Base-by-base conservation (phyloP, 2,113 vertebrate species). In the Cinclus mexicanus region DNA sequence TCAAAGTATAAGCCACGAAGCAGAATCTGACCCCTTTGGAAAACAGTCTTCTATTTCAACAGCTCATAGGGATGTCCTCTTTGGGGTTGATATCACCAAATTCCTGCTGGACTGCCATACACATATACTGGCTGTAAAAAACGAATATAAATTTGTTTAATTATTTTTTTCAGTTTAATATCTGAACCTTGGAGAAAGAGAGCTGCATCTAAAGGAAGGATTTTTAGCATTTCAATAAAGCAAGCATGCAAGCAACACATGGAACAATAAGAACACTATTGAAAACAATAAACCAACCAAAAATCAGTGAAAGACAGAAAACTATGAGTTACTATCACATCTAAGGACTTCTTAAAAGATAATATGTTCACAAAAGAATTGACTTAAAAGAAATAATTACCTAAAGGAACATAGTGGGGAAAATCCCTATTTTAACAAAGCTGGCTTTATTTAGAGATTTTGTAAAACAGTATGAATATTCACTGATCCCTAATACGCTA, bases 341-440 rank as follows among this genome's bases (percentile, higher is more conserved):
- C 17, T 31, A 18, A 52, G 50, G 26, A 52, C 16, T 65, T 76
- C 35, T 85, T 5, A 65, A 83, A 89, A 25, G 7, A 61, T 26
- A 64, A 6, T 20, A 46, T 1, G 0, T 44, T 76, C 33, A 55
- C 9, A 61, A 61, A 89, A 50, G 0, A 37, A 46, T 28, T 5
- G 0, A 3, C 46, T 83, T 82, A 37, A 63, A 81, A 79, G 5
- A 89, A 89, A 64, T 63, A 46, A 64, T 37, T 56, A 8, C 22
- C 5, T n/a, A 60, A 56, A 5, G 25, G 3, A 78, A 50, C 3
- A 31, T 13, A 74, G 13, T 25, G 10, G 20, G 10, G 12, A 37
- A 93, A 93, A 83, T 53, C 22, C 9, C 5, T 50, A 12, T 60
- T 60, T 83, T 17, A 35, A 49, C 39, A 74, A 80, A 67, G 5